phyloP scores from a whole-genome alignment of 2,113 vertebrate genomes.

The Ailurus styani region DNA sequence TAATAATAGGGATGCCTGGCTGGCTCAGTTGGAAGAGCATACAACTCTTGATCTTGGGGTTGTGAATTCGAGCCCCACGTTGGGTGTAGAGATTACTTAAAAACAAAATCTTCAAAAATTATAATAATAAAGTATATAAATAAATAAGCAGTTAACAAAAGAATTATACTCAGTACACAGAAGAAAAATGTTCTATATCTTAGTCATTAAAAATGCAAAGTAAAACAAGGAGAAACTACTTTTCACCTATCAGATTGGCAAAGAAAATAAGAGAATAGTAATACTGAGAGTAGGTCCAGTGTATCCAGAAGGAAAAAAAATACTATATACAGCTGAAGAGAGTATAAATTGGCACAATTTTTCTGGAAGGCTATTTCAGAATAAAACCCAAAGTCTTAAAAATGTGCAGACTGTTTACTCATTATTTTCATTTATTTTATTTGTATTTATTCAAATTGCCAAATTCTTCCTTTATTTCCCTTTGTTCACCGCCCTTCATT shows the following conservation, averaged over 20 bases:
- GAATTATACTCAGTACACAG: neutral
- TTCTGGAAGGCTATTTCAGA: neutral
- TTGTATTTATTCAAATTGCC: constrained; percentile 5
- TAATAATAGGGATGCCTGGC: neutral
- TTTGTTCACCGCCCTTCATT: neutral
- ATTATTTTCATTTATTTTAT: constrained; percentile 15
- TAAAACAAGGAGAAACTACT: constrained; percentile 2
- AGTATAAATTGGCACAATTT: neutral
- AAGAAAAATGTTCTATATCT: neutral
- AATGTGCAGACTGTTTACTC: neutral
- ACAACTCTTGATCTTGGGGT: neutral
- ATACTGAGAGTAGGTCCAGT: neutral
- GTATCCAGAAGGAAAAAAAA: neutral
- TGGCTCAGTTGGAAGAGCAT: neutral
- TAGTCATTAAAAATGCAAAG: constrained; percentile 5
- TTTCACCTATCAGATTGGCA: neutral
- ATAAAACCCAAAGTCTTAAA: constrained; percentile 5
- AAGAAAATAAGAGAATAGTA: neutral
- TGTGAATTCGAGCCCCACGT: neutral
- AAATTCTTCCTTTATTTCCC: neutral
- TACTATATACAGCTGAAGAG: neutral
- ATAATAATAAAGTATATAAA: neutral
- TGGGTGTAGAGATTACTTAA: neutral
- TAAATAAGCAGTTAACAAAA: neutral
- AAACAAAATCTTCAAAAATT: neutral